Evolutionary conservation across 2,888 invertebrate genomes (phyloP).

Genomic region (Leptinotarsa haldemani): DNA sequence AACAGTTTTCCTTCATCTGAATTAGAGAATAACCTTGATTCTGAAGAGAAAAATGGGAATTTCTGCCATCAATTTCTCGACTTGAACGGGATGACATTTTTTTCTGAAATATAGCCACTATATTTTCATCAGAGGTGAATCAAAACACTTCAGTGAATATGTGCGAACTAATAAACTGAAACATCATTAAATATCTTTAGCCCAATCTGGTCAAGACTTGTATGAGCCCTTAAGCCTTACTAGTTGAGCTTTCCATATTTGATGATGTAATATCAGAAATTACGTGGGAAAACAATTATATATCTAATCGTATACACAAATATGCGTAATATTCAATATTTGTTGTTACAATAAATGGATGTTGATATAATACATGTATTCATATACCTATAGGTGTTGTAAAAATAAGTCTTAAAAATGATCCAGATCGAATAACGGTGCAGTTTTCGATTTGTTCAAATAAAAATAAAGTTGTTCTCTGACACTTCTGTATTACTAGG

Average conservation of each 20-base stretch:
- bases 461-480: slow-evolving; percentile 49
- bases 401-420: slow-evolving; percentile 46
- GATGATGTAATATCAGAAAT: slow-evolving; percentile 27
- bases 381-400: slow-evolving; percentile 47
- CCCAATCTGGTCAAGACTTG: slow-evolving; percentile 46
- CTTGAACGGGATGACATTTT: no score
- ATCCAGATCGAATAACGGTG: slow-evolving; percentile 51
- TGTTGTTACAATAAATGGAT: slow-evolving; percentile 48
- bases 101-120: no score
- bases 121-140: no score
- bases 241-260: slow-evolving; percentile 46
- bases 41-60: no score
- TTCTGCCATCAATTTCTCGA: no score
- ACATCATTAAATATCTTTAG: slow-evolving; percentile 32
- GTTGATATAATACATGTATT: slow-evolving; percentile 45
- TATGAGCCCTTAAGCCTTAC: slow-evolving; percentile 55
- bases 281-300: slow-evolving; percentile 8
- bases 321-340: slow-evolving; percentile 34
- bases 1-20: no score
- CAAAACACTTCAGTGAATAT: not conserved
- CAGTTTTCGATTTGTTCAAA: slow-evolving; percentile 51
- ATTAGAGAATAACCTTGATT: no score
- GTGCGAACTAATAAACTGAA: not conserved
- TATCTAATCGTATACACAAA: slow-evolving; percentile 15
- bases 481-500: slow-evolving; percentile 47